Evolutionary conservation across 2,797 vertebrate species (phyloP).

Genomic region (Anguilla pacifica): DNA sequence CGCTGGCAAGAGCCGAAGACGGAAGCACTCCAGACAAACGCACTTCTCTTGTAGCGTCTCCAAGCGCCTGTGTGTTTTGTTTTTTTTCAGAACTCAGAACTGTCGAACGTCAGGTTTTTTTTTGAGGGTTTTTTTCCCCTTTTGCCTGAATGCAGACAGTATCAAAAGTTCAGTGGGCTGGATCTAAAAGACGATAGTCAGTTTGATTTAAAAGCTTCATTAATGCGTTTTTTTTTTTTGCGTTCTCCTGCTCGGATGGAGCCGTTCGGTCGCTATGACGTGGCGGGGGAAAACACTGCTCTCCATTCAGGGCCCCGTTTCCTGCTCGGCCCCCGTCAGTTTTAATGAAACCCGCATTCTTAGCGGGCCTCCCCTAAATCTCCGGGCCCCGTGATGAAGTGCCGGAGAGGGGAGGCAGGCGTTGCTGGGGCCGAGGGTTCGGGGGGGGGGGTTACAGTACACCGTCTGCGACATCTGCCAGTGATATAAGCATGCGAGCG

Average conservation of each 20-base stretch:
- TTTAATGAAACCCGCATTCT: constrained; percentile 18
- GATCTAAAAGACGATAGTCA: neutral
- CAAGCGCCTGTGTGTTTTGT: neutral
- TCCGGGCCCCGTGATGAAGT: neutral
- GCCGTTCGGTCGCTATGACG: neutral
- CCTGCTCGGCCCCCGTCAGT: neutral
- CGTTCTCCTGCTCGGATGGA: neutral
- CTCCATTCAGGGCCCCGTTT: constrained; percentile 1
- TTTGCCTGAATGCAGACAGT: neutral
- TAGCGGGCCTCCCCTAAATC: constrained; percentile 12
- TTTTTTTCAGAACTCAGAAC: no score
- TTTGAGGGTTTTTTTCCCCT: neutral
- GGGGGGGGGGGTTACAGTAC: constrained; percentile 1
- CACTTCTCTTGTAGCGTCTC: neutral
- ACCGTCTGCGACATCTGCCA: neutral
- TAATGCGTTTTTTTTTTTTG: neutral
- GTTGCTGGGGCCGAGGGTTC: neutral
- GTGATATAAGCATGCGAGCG: neutral
- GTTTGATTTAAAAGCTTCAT: neutral
- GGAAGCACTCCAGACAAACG: neutral
- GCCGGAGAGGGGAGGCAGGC: constrained; percentile 5
- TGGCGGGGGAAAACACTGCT: neutral
- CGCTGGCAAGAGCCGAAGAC: neutral
- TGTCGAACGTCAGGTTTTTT: neutral
- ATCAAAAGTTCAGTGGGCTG: neutral